Conservation (phyloP, 1,140 invertebrate genomes). For the Caenorhabditis latens region DNA sequence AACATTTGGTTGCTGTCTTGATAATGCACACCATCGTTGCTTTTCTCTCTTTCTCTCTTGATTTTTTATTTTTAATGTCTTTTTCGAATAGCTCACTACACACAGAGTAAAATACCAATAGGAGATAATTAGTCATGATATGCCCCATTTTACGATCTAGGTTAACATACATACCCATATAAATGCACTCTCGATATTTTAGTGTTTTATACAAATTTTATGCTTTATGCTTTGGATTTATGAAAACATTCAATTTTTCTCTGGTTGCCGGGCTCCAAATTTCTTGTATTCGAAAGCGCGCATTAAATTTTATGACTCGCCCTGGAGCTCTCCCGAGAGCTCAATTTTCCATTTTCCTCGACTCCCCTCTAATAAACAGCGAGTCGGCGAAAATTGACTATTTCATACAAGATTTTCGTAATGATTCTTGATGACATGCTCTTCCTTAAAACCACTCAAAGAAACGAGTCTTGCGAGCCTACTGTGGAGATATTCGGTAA, state of each 20-base stretch:
- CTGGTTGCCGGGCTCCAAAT: not conserved
- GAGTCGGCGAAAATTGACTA: not conserved
- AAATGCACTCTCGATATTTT: not conserved
- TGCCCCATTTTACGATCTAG: not conserved
- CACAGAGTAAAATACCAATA: not conserved
- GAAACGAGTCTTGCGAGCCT: not conserved
- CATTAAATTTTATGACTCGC: slow-evolving; percentile 24
- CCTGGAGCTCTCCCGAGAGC: not conserved
- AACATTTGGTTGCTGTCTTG: not conserved
- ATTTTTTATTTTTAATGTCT: not conserved
- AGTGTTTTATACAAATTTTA: too few species aligned
- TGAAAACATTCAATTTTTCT: not conserved
- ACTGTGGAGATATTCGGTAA: not conserved
- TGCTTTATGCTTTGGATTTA: not conserved
- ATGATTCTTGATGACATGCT: slow-evolving; percentile 23
- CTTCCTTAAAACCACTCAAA: not conserved
- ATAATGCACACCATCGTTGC: not conserved
- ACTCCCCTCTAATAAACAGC: not conserved
- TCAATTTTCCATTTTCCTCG: not conserved
- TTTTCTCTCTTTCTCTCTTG: not conserved
- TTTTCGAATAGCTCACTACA: too few species aligned
- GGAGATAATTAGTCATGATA: not conserved
- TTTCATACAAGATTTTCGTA: not conserved
- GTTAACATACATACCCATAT: not conserved
- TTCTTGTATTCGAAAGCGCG: not conserved